Evolutionary conservation across 2,797 vertebrate species (phyloP).

Genomic region (Octomys mimax): DNA sequence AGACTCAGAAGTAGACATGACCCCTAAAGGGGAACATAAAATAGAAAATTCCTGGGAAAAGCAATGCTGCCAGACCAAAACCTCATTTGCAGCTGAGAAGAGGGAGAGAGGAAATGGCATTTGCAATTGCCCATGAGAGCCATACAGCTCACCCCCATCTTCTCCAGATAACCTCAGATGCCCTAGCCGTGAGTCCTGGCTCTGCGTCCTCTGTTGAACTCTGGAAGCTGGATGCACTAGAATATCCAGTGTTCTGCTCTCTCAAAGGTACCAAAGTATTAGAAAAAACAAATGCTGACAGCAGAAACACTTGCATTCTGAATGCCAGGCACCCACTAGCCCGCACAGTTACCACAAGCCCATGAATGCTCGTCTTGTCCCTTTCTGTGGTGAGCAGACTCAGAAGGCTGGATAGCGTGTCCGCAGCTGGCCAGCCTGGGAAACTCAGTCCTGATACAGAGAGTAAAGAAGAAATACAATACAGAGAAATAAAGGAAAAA

Average conservation of each 20-base stretch:
- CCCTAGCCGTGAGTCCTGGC: neutral
- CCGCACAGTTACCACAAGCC: neutral
- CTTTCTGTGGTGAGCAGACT: neutral
- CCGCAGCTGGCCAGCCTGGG: neutral
- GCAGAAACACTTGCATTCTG: neutral
- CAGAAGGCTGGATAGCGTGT: neutral
- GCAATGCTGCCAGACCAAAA: constrained; percentile 46
- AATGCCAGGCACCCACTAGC: neutral
- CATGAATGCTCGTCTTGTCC: neutral
- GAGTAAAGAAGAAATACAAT: too few species aligned
- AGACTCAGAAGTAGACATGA: constrained; percentile 26
- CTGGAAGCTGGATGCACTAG: neutral
- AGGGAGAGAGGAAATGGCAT: neutral
- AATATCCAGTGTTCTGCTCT: neutral
- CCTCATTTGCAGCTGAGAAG: neutral
- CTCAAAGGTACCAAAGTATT: neutral
- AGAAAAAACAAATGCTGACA: neutral
- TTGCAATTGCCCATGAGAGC: neutral
- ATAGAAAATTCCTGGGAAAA: constrained; percentile 75
- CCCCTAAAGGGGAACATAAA: neutral
- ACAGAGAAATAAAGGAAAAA: neutral
- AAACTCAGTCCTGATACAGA: neutral
- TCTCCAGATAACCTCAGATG: constrained; percentile 45
- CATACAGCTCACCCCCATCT: neutral
- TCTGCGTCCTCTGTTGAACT: constrained; percentile 9